Evolutionary conservation across 2,888 invertebrate species (phyloP).

Genomic region (Scaptomyza cyrtandrae): DNA sequence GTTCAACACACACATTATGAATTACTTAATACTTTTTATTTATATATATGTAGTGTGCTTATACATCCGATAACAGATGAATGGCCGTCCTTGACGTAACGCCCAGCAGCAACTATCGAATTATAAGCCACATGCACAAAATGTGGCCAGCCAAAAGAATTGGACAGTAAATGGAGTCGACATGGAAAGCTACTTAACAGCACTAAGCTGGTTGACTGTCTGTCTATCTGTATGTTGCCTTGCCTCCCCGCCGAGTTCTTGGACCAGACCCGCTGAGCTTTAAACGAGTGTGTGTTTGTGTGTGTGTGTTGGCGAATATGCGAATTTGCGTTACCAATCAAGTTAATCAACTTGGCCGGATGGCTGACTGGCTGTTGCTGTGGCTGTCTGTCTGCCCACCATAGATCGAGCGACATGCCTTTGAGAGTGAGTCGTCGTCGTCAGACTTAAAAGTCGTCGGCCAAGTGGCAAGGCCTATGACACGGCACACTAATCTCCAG

Average conservation of each 20-base stretch:
- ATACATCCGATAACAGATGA: slow-evolving; percentile 50
- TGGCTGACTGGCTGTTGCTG: slow-evolving; percentile 46
- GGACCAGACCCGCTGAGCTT: slow-evolving; percentile 16
- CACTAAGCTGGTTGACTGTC: slow-evolving; percentile 48
- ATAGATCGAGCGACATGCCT: slow-evolving; percentile 59
- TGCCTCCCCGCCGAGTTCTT: slow-evolving; percentile 53
- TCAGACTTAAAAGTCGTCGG: slow-evolving; percentile 27
- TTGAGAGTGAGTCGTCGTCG: slow-evolving; percentile 55
- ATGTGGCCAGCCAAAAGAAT: slow-evolving; percentile 47
- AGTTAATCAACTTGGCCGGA: slow-evolving; percentile 79
- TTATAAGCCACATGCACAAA: slow-evolving; percentile 39
- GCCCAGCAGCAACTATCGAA: slow-evolving; percentile 68
- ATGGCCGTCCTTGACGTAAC: slow-evolving; percentile 78
- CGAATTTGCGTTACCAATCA: slow-evolving; percentile 78
- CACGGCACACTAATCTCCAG: slow-evolving; percentile 50
- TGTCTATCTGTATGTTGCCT: slow-evolving; percentile 19
- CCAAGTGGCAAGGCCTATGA: slow-evolving; percentile 57
- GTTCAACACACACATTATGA: slow-evolving; percentile 18
- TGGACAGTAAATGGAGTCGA: slow-evolving; percentile 61
- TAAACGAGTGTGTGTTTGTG: slow-evolving; percentile 24
- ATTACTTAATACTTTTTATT: slow-evolving; percentile 41
- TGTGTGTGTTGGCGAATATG: slow-evolving; percentile 72
- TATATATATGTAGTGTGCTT: background rate
- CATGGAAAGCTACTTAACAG: slow-evolving; percentile 77
- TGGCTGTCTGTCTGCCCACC: slow-evolving; percentile 66